Conservation (phyloP, 2,888 invertebrate species). For the Criorhina ranunculi region DNA sequence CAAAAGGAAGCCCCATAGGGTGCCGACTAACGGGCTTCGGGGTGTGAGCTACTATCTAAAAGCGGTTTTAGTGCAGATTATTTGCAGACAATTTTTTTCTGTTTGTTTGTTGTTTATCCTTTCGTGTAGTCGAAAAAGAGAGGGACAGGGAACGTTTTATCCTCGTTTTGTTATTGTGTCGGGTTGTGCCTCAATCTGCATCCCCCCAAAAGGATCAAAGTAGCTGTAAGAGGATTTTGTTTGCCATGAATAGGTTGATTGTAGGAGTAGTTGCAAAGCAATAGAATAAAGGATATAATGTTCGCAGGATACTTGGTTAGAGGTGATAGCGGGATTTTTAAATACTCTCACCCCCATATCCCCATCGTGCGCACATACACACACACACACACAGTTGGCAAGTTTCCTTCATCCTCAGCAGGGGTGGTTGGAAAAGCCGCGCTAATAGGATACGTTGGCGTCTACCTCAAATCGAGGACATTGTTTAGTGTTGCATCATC, state of each 20-base stretch:
- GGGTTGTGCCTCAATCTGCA: constrained; percentile 33
- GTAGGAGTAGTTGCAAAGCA: constrained; percentile 48
- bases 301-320: constrained; percentile 75
- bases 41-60: constrained; percentile 44
- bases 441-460: constrained; percentile 74
- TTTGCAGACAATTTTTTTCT: constrained; percentile 66
- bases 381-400: not conserved
- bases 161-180: constrained; percentile 67
- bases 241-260: constrained; percentile 63
- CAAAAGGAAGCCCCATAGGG: constrained; percentile 57
- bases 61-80: constrained; percentile 75
- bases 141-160: constrained; percentile 37
- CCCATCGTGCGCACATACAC: no score
- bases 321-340: constrained; percentile 70
- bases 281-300: constrained; percentile 74
- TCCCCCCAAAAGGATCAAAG: constrained; percentile 65
- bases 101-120: constrained; percentile 49
- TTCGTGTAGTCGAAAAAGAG: constrained; percentile 15
- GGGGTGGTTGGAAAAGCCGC: constrained; percentile 35
- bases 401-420: constrained; percentile 8
- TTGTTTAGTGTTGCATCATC: constrained; percentile 72
- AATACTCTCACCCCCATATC: not conserved
- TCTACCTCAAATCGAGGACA: constrained; percentile 71
- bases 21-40: not conserved
- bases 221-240: constrained; percentile 74